phyloP scores from a whole-genome alignment of 2,797 vertebrate genomes.

The Esox masquinongy region DNA sequence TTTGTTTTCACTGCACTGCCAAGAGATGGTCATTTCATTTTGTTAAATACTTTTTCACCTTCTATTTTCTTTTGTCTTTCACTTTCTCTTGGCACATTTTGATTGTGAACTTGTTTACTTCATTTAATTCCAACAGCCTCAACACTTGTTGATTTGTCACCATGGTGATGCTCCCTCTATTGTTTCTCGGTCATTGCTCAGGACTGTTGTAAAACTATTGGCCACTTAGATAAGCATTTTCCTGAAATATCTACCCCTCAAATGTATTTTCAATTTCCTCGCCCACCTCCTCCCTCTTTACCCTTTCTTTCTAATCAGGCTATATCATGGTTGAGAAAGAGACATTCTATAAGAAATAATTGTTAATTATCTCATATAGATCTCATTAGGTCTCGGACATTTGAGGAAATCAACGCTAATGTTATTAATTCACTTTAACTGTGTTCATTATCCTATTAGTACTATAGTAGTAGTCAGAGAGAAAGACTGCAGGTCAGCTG shows the following conservation, averaged over 20 bases:
- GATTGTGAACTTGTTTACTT: constrained; percentile 68
- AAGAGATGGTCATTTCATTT: constrained; percentile 34
- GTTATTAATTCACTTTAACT: not conserved
- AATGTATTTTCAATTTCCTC: constrained; percentile 37
- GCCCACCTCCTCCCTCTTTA: constrained; percentile 12
- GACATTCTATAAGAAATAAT: not conserved
- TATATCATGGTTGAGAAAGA: not conserved
- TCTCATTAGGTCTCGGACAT: constrained; percentile 14
- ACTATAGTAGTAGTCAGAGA: not conserved
- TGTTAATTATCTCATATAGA: constrained; percentile 14
- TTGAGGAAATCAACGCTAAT: not conserved
- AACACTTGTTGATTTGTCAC: constrained; percentile 70
- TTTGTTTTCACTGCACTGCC: constrained; percentile 47
- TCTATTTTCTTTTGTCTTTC: constrained; percentile 71
- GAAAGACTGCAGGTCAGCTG: not conserved
- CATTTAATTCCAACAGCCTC: constrained; percentile 71
- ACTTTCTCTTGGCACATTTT: constrained; percentile 72
- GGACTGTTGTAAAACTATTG: constrained; percentile 61
- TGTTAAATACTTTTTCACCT: constrained; percentile 74
- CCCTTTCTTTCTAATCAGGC: not conserved
- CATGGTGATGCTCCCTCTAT: constrained; percentile 64
- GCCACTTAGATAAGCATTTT: constrained; percentile 35
- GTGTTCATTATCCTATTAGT: constrained; percentile 8
- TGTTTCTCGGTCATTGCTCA: constrained; percentile 37
- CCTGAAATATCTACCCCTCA: constrained; percentile 31